A percentile compares a stretch with the other conserved stretches of the same genome.
Conservation (phyloP, 1,140 invertebrate genomes). For the Heterodera carotae region DNA sequence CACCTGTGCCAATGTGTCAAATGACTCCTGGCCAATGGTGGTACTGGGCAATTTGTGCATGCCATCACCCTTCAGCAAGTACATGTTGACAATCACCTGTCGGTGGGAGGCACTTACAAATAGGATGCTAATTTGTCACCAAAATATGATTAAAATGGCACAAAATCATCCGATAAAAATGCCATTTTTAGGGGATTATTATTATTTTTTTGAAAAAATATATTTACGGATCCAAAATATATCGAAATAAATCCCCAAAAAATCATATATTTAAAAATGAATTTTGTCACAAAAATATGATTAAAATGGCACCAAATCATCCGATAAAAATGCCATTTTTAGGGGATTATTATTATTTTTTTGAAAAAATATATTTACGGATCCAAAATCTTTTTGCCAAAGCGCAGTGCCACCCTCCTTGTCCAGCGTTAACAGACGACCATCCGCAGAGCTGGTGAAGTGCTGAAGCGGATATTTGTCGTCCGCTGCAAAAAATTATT, state of each 20-base stretch:
- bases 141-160: too few species aligned
- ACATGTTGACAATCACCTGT: slow-evolving; percentile 83
- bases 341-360: neutral
- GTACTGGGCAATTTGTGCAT: slow-evolving; percentile 85
- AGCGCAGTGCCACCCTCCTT: slow-evolving; percentile 76
- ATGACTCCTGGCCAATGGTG: slow-evolving; percentile 72
- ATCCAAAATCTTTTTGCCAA: slow-evolving; percentile 83
- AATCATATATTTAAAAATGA: too few species aligned
- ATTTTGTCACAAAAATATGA: too few species aligned
- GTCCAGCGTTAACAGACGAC: slow-evolving; percentile 66
- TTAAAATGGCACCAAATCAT: too few species aligned
- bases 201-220: neutral
- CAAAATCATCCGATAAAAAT: neutral
- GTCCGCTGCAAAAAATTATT: slow-evolving; percentile 45
- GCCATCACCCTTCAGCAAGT: slow-evolving; percentile 76
- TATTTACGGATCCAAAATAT: slow-evolving; percentile 73
- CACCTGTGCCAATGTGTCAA: slow-evolving; percentile 56
- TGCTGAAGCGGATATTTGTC: slow-evolving; percentile 51
- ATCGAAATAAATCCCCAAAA: too few species aligned
- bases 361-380: slow-evolving; percentile 58
- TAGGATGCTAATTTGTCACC: too few species aligned
- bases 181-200: neutral
- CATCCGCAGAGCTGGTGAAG: slow-evolving; percentile 44
- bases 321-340: too few species aligned
- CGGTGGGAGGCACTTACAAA: too few species aligned